A percentile compares a stretch with the other conserved stretches of the same genome.
Evolutionary conservation across 2,113 vertebrate species (phyloP).

Genomic region (Prunella fulvescens): DNA sequence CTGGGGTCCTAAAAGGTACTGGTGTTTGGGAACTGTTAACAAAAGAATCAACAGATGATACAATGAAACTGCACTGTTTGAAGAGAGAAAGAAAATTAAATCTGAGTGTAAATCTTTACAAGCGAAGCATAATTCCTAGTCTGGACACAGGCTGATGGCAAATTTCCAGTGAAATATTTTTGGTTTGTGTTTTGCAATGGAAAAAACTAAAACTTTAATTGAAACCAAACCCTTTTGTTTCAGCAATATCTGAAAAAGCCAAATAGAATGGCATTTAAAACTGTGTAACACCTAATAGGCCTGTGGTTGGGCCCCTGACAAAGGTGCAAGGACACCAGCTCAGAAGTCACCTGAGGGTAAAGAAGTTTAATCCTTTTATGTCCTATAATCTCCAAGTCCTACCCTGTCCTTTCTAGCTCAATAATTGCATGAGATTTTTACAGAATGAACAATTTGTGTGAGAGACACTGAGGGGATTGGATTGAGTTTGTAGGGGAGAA

Average conservation of each 20-base stretch:
- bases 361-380: neutral
- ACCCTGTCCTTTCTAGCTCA: neutral
- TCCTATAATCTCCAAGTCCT: neutral
- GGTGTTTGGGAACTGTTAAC: neutral
- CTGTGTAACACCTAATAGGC: neutral
- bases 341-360: neutral
- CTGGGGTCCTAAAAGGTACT: neutral
- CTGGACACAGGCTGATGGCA: neutral
- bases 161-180: neutral
- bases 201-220: conserved; percentile 12
- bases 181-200: conserved; percentile 6
- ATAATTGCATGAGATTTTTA: neutral
- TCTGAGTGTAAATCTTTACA: neutral
- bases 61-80: neutral
- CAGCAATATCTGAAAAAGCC: neutral
- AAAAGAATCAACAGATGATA: neutral
- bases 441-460: neutral
- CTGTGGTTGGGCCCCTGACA: neutral
- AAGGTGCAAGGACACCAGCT: neutral
- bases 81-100: neutral
- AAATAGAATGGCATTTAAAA: neutral
- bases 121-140: neutral
- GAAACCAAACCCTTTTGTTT: neutral
- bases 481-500: neutral
- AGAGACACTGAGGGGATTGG: neutral